phyloP scores from a whole-genome alignment of 2,113 vertebrate genomes.

The Apaloderma vittatum region DNA sequence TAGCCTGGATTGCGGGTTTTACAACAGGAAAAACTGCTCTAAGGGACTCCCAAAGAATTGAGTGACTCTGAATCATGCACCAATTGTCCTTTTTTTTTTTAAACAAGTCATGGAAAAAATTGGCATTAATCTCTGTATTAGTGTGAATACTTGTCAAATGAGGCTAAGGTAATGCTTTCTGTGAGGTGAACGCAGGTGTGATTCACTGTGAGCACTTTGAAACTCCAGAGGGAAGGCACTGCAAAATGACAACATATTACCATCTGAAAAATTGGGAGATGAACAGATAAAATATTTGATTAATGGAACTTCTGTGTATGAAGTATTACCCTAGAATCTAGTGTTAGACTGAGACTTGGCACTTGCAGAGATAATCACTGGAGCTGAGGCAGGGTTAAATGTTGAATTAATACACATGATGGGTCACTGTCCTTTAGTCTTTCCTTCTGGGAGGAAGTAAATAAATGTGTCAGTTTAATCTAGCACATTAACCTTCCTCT shows the following conservation, averaged over 20 bases:
- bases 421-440: conserved; percentile 18
- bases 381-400: conserved; percentile 16
- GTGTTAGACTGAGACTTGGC: not conserved
- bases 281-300: not conserved
- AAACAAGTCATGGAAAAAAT: not conserved
- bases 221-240: not conserved
- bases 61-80: not conserved
- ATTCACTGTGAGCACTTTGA: not conserved
- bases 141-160: not conserved
- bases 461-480: conserved; percentile 64
- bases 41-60: not conserved
- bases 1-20: not conserved
- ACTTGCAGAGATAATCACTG: conserved; percentile 24
- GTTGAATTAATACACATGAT: conserved; percentile 26
- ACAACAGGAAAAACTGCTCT: not conserved
- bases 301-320: not conserved
- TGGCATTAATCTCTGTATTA: not conserved
- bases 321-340: not conserved
- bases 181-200: not conserved
- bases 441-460: conserved; percentile 44
- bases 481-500: conserved; percentile 56
- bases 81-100: not conserved
- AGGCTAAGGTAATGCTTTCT: not conserved
- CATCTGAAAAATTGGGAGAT: not conserved
- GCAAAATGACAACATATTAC: not conserved